Conservation (phyloP, 2,888 invertebrate species). For the Leptinotarsa haldemani region DNA sequence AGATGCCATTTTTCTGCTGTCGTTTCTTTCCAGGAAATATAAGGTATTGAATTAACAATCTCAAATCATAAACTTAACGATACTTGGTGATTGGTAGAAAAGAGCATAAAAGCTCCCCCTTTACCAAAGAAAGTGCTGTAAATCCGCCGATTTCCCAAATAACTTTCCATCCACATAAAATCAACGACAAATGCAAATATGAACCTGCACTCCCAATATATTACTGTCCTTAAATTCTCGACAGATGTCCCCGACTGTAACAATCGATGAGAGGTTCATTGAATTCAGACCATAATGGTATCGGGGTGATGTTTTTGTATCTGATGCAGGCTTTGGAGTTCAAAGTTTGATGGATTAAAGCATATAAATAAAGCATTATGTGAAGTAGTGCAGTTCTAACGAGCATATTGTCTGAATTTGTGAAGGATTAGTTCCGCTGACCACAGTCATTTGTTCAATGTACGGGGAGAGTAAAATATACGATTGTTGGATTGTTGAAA, state of each 20-base stretch:
- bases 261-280: slow-evolving; percentile 16
- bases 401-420: slow-evolving; percentile 28
- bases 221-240: slow-evolving; percentile 6
- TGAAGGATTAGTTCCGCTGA: slow-evolving; percentile 25
- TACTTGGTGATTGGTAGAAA: too few relatives aligned
- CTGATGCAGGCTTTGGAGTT: slow-evolving; percentile 1
- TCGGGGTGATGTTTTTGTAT: slow-evolving; percentile 8
- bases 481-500: background rate
- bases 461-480: background rate
- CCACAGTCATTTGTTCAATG: slow-evolving; percentile 10
- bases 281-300: background rate
- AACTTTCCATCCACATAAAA: slow-evolving; percentile 8
- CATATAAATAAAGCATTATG: slow-evolving; percentile 20
- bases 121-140: background rate
- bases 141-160: background rate
- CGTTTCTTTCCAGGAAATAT: too few relatives aligned
- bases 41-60: too few relatives aligned
- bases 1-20: too few relatives aligned
- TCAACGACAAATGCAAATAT: slow-evolving; percentile 10
- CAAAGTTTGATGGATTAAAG: slow-evolving; percentile 11
- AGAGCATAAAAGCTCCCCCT: too few relatives aligned
- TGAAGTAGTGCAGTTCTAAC: slow-evolving; percentile 22
- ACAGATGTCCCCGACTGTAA: slow-evolving; percentile 19
- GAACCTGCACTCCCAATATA: background rate
- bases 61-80: too few relatives aligned